A percentile compares a stretch with the other conserved stretches of the same genome.
phyloP scores from a whole-genome alignment of 1,140 invertebrate species.

The Neotoxoptera formosana region DNA sequence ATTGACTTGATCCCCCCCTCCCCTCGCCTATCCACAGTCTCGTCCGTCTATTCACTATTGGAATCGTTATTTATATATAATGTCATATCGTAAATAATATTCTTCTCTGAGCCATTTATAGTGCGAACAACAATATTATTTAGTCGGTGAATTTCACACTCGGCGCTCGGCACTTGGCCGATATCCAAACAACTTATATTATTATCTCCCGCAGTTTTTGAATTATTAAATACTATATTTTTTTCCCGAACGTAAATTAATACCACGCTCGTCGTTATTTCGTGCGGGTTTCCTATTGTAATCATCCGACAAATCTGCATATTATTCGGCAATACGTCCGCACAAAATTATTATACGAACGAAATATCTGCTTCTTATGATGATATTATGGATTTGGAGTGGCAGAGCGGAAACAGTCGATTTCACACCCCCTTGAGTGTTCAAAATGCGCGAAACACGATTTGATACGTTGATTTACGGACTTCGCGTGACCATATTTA shows the following conservation, averaged over 20 bases:
- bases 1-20: too few relatives aligned
- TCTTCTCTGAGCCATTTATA: neutral
- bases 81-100: too few relatives aligned
- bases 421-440: neutral
- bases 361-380: neutral
- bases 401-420: neutral
- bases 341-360: neutral
- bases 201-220: neutral
- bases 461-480: neutral
- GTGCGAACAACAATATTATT: neutral
- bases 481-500: neutral
- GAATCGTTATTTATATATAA: too few relatives aligned
- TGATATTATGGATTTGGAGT: too few relatives aligned
- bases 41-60: too few relatives aligned
- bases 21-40: too few relatives aligned
- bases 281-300: too few relatives aligned
- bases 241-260: neutral
- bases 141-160: neutral
- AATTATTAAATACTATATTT: neutral
- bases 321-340: too few relatives aligned
- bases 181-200: neutral
- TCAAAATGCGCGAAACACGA: neutral
- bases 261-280: neutral
- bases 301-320: too few relatives aligned
- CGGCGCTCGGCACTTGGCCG: neutral